Evolutionary conservation across 2,888 invertebrate genomes (phyloP).

Genomic region (Peribatodes rhomboidaria): DNA sequence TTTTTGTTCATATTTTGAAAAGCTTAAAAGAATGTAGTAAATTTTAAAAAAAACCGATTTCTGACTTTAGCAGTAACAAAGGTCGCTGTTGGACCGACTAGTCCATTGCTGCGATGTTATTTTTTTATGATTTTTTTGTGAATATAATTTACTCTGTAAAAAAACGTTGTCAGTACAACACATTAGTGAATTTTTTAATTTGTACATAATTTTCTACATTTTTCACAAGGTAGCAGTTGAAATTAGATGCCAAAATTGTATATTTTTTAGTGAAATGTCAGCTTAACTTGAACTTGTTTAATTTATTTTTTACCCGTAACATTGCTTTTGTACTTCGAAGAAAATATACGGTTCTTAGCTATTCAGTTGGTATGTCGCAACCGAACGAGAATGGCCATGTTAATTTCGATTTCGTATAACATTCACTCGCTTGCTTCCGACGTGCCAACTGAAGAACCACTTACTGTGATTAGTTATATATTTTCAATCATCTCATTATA

Average conservation of each 20-base stretch:
- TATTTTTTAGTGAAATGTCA: constrained; percentile 20
- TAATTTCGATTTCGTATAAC: too few species aligned
- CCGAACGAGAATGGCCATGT: too few species aligned
- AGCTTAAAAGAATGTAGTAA: too few species aligned
- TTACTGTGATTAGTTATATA: background rate
- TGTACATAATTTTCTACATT: constrained; percentile 31
- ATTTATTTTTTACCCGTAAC: constrained; percentile 9
- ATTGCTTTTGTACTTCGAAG: constrained; percentile 8
- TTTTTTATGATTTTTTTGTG: constrained; percentile 28
- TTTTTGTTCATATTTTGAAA: background rate
- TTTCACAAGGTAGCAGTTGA: constrained; percentile 15
- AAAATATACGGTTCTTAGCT: background rate
- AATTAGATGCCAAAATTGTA: constrained; percentile 33
- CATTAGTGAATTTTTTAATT: constrained; percentile 11
- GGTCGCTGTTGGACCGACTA: constrained; percentile 56
- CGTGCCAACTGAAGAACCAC: too few species aligned
- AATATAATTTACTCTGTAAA: constrained; percentile 37
- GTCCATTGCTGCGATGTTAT: constrained; percentile 55
- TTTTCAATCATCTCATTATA: constrained; percentile 2
- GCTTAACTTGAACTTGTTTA: background rate
- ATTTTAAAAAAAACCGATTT: background rate
- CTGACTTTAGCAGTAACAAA: constrained; percentile 47
- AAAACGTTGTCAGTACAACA: constrained; percentile 6
- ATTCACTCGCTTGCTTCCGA: too few species aligned
- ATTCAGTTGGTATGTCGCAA: background rate